phyloP scores from a whole-genome alignment of 2,797 vertebrate genomes.

The Myotis myotis region DNA sequence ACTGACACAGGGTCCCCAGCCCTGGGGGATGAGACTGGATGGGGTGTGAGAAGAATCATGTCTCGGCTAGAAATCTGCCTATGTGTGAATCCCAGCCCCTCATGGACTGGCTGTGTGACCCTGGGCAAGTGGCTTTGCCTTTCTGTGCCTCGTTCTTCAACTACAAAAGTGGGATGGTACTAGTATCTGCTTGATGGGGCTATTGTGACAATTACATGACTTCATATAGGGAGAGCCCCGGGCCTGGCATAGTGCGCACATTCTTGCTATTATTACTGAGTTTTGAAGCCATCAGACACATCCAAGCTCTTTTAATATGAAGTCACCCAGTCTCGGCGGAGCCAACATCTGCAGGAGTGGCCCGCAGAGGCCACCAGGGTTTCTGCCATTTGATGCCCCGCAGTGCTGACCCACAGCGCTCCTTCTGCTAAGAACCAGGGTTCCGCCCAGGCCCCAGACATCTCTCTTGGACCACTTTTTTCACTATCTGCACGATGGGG shows the following conservation, averaged over 20 bases:
- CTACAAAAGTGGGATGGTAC: background rate
- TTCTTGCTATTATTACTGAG: background rate
- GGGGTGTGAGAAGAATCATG: background rate
- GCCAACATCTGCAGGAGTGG: background rate
- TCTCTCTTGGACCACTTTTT: background rate
- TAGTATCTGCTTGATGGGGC: background rate
- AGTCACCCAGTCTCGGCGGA: rapidly evolving
- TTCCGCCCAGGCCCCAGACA: background rate
- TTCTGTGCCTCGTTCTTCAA: background rate
- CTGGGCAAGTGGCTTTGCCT: background rate
- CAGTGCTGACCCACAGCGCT: background rate
- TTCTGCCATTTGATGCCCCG: background rate
- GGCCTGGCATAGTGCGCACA: too few species aligned
- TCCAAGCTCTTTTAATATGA: background rate
- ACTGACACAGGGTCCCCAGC: background rate
- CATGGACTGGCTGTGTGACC: background rate
- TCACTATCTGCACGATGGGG: background rate
- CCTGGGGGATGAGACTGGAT: background rate
- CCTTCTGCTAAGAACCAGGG: too few species aligned
- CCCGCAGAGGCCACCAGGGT: background rate
- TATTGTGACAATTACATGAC: background rate
- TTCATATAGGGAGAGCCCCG: background rate
- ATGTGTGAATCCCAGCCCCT: background rate
- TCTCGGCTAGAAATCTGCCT: too few species aligned
- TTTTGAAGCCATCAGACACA: background rate